Base-by-base conservation (phyloP, 1,140 invertebrate genomes). In the Tetramorium simillimum region DNA sequence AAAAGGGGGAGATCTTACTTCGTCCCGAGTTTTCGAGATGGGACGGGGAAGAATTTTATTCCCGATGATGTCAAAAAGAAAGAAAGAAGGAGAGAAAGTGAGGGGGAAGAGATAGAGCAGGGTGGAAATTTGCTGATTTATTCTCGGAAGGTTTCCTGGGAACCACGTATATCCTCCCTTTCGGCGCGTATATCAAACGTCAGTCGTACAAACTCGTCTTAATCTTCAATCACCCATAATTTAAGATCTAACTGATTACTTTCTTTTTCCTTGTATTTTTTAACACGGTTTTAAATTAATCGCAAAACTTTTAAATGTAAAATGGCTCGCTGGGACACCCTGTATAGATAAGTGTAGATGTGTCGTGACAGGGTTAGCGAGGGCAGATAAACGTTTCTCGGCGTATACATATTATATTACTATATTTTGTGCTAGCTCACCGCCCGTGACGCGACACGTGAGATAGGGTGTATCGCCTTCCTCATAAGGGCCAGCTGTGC, bases 401-500 rank as follows among this genome's bases (percentile, higher is more conserved):
- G 33, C 28, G 21, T 70, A 81, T 81, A 58, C 78, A 75, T 84
- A 84, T 84, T 84, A 56, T 82, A 81, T 81, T 40, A 40, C 16
- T 75, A 14, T 73, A 73, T 75, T 81, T 81, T 80, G 51, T 21
- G 33, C 7, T 72, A 51, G 77, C 95, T 95, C 95, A 97, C 96
- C 97, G 89, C 96, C 96, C 77, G 95, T 95, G 46, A 97, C 96
- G 89, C 96, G 95, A 91, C 97, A 97, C 10, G 95, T 97, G 6
- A 97, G 94, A 3, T 95, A 94, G 18, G 97, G 93, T 85, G 96
- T 95, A 72, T 96, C 95, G 3, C 96, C 96, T 92, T 97, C 96
- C 82, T 96, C 95, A 91, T 96, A 96, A 3, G 98, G 98, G 14
- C 98, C 98, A 28, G 98, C 96, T 10, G 97, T 96, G 85, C 94